These are phyloP conservation scores for Stratiomys singularior DNA, from an alignment of 2,888 invertebrate species.

Conservation along the genomic window DNA sequence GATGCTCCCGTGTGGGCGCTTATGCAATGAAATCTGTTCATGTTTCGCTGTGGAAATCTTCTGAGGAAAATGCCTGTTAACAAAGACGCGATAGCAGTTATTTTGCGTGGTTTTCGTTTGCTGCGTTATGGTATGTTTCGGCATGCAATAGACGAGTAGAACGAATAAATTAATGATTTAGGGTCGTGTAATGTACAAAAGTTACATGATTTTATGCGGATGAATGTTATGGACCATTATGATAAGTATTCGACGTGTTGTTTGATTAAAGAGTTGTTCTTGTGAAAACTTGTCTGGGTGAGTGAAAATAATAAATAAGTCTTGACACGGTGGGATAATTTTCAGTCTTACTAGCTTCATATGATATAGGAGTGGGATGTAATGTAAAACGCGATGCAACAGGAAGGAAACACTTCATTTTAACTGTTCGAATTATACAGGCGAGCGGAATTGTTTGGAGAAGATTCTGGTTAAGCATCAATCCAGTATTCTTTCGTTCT, in stretches of 20 bases:
- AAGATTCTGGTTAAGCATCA: too few relatives aligned
- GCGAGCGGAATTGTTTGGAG: too few relatives aligned
- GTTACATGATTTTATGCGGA: constrained; percentile 1
- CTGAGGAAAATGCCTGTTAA: neutral
- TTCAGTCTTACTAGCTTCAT: too few relatives aligned
- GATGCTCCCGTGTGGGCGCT: constrained; percentile 34
- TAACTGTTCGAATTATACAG: too few relatives aligned
- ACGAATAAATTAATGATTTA: constrained; percentile 14
- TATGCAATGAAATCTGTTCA: constrained; percentile 9
- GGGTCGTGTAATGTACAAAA: constrained; percentile 18
- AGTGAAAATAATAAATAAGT: too few relatives aligned
- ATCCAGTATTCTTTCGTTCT: too few relatives aligned
- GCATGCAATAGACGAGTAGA: constrained; percentile 5
- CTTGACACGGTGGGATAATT: too few relatives aligned
- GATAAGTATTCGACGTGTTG: neutral
- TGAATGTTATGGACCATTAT: neutral
- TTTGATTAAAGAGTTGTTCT: neutral
- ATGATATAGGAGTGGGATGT: too few relatives aligned
- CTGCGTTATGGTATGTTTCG: neutral
- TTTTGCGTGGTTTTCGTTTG: neutral
- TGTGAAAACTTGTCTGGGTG: neutral
- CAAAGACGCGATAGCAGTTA: neutral
- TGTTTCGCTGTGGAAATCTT: neutral
- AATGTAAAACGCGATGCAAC: too few relatives aligned
- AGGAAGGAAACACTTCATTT: too few relatives aligned